A percentile compares a stretch with the other conserved stretches of the same genome.
phyloP scores from a whole-genome alignment of 2,113 vertebrate species.

The Furnarius figulus region DNA sequence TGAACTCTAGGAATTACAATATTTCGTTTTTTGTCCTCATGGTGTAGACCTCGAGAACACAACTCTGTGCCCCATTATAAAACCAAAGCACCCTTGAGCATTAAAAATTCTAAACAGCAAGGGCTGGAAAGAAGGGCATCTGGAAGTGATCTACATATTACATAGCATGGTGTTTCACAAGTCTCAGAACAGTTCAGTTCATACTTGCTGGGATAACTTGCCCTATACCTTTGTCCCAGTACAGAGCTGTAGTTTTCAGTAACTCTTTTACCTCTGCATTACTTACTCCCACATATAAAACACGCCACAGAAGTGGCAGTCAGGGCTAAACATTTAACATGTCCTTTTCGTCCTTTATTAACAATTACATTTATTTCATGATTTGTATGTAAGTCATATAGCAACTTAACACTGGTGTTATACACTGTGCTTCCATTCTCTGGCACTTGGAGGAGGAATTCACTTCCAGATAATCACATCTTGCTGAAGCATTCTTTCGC shows the following conservation, averaged over 20 bases:
- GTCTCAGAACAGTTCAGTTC: constrained; percentile 54
- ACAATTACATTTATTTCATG: constrained; percentile 60
- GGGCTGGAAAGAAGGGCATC: constrained; percentile 36
- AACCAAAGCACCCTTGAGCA: constrained; percentile 32
- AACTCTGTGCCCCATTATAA: constrained; percentile 2
- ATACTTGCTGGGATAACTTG: constrained; percentile 63
- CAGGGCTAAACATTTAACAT: constrained; percentile 38
- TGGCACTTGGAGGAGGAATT: constrained; percentile 73
- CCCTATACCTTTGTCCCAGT: constrained; percentile 60
- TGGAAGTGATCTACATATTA: constrained; percentile 62
- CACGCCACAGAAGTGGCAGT: constrained; percentile 47
- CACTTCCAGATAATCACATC: constrained; percentile 82
- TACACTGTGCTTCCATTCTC: constrained; percentile 75
- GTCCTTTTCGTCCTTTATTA: constrained; percentile 70
- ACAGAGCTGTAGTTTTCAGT: constrained; percentile 64
- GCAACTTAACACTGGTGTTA: constrained; percentile 63
- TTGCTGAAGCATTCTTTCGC: constrained; percentile 96
- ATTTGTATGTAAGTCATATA: constrained; percentile 58
- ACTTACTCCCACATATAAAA: constrained; percentile 63
- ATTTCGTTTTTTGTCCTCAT: constrained; percentile 7
- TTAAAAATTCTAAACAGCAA: constrained; percentile 53
- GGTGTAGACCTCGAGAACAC: constrained; percentile 26
- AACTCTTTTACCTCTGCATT: constrained; percentile 54
- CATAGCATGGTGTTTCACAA: constrained; percentile 60
- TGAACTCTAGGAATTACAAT: background rate